Evolutionary conservation across 92 coral and sea anemone species (phyloP).

Genomic region (Umimayanthus kanabou): DNA sequence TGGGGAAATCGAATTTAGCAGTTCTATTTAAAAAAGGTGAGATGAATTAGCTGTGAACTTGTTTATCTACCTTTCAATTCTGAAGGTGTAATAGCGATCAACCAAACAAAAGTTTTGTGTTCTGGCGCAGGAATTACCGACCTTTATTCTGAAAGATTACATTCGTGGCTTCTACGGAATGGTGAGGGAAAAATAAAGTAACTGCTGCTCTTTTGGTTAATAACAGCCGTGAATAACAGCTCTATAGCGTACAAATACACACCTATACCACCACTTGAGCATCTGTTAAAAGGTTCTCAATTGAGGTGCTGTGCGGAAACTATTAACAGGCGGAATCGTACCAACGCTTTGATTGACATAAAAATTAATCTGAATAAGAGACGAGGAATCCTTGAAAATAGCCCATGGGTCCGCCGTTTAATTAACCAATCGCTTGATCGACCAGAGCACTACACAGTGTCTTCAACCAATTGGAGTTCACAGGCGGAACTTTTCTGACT

Average conservation of each 20-base stretch:
- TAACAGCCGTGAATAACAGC: slow-evolving; percentile 17
- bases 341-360: slow-evolving; percentile 83
- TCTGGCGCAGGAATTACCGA: not conserved
- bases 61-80: slow-evolving; percentile 24
- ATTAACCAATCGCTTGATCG: slow-evolving; percentile 60
- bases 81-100: slow-evolving; percentile 15
- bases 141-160: not conserved
- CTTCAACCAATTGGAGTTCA: slow-evolving; percentile 60
- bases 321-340: slow-evolving; percentile 55
- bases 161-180: not conserved
- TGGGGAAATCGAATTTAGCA: not conserved
- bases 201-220: not conserved
- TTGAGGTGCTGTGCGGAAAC: slow-evolving; percentile 48
- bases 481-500: slow-evolving; percentile 58
- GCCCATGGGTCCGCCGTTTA: slow-evolving; percentile 63
- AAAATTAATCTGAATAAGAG: slow-evolving; percentile 86
- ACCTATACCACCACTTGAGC: slow-evolving; percentile 54
- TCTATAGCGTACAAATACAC: slow-evolving; percentile 2
- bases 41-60: slow-evolving; percentile 35
- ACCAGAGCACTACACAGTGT: slow-evolving; percentile 26
- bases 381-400: slow-evolving; percentile 73
- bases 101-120: not conserved
- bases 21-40: slow-evolving; percentile 7
- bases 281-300: slow-evolving; percentile 63
- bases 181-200: not conserved